Conservation (phyloP, 2,113 vertebrate species). For the Marmota monax region DNA sequence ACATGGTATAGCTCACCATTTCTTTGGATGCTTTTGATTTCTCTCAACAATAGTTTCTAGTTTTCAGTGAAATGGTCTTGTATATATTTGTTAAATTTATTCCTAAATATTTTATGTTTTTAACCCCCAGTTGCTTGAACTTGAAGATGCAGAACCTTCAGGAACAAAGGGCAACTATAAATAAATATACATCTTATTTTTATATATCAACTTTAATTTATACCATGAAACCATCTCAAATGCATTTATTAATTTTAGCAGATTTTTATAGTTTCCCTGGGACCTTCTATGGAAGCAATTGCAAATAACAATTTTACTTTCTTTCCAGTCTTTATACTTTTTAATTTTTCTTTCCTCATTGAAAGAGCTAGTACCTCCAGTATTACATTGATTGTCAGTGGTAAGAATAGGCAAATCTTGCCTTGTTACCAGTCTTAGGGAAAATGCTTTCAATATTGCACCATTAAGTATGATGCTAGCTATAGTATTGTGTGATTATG, state of each 20-base stretch:
- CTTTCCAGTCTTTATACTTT: neutral
- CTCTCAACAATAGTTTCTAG: neutral
- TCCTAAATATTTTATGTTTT: neutral
- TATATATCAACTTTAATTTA: neutral
- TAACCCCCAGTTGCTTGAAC: neutral
- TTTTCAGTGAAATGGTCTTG: neutral
- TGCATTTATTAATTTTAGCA: neutral
- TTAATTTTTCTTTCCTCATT: neutral
- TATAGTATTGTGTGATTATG: neutral
- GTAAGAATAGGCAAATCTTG: neutral
- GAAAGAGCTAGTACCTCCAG: neutral
- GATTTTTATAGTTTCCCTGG: neutral
- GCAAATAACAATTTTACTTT: neutral
- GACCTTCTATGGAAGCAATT: neutral
- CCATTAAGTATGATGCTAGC: neutral
- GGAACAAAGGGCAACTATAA: neutral
- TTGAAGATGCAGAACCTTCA: neutral
- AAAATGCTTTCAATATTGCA: neutral
- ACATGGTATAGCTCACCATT: neutral
- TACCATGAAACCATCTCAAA: neutral
- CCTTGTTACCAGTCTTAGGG: neutral
- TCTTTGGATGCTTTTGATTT: neutral
- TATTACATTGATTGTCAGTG: neutral
- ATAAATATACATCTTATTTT: neutral
- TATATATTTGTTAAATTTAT: neutral